Percentiles rank a stretch among this genome's conserved stretches.
phyloP scores from a whole-genome alignment of 2,797 vertebrate species.

The Sebastolobus alascanus region DNA sequence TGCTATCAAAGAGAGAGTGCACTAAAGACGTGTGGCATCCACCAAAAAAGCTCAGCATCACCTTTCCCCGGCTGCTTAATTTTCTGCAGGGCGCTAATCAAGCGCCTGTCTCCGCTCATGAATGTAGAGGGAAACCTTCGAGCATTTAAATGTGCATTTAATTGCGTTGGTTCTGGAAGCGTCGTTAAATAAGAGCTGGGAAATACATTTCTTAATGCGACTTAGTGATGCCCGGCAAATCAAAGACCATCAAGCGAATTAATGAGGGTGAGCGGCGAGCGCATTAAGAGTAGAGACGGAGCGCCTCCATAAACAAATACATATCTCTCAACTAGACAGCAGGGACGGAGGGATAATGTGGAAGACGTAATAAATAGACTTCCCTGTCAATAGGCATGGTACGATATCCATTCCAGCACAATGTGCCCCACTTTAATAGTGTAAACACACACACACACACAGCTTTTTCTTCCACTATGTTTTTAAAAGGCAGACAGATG shows the following conservation, averaged over 20 bases:
- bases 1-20: conserved; percentile 37
- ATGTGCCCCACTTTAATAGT: conserved; percentile 54
- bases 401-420: conserved; percentile 58
- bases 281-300: conserved; percentile 77
- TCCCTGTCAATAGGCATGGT: conserved; percentile 46
- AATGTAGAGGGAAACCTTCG: conserved; percentile 67
- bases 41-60: conserved; percentile 53
- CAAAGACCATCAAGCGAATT: conserved; percentile 85
- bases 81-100: conserved; percentile 72
- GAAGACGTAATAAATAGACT: conserved; percentile 69
- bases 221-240: conserved; percentile 86
- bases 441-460: conserved; percentile 37
- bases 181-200: conserved; percentile 83
- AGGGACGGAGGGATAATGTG: conserved; percentile 58
- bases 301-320: conserved; percentile 80
- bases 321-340: conserved; percentile 76
- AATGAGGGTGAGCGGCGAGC: conserved; percentile 83
- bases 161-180: conserved; percentile 83
- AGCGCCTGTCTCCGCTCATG: conserved; percentile 63
- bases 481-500: conserved; percentile 61
- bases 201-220: conserved; percentile 87
- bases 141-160: conserved; percentile 82
- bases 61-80: conserved; percentile 63
- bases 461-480: conserved; percentile 43
- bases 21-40: conserved; percentile 36